Evolutionary conservation across 2,113 vertebrate genomes (phyloP), one percentile per base, ranked within the genome.

Genomic region (Sceloporus undulatus): DNA sequence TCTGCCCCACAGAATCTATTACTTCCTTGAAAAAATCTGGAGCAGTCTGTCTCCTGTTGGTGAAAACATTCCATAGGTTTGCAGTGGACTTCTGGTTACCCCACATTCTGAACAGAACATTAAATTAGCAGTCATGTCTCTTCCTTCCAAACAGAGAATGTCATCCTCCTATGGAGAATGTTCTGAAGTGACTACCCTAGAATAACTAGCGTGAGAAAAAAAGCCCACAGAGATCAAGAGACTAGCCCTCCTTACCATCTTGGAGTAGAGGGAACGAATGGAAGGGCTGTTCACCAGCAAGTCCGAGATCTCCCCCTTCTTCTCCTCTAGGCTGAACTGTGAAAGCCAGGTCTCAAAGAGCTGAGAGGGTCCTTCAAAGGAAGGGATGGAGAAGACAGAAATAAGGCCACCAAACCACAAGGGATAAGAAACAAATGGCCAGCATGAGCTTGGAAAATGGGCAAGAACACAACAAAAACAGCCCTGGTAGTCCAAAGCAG

Each of bases 201-300:
- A 62, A 29, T 6, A 14, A 0, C 19, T 65, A 18, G 52, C 16
- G 11, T 34, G 56, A 48, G 62, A 62, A 74, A 19, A 73, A 59
- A 52, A 27, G 34, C 34, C 1, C 2, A 52, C 9, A 10, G 54
- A 79, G 8, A 23, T 52, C 68, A 71, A 42, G 66, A 42, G n/a
- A 1, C n/a, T 73, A 86, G 62, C 23, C 13, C 27, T 25, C 40
- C 95, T 91, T 84, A 99, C 99, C 98, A 99, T 99, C 96, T 99
- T 99, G 91, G 98, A 98, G 96, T 99, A 99, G 88, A 99, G 98
- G 0, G 99, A 97, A 82, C 99, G 94, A 94, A 99, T 98, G 86
- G 99, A 99, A 4, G 98, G 98, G 93, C 98, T 99, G 96, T 92
- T 97, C 82, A 98, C 97, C 95, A 99, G 94, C 81, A 99, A 97